These are phyloP conservation scores for Leptobrachium ailaonicum DNA, from an alignment of 2,113 vertebrate species.

Conservation along the genomic window DNA sequence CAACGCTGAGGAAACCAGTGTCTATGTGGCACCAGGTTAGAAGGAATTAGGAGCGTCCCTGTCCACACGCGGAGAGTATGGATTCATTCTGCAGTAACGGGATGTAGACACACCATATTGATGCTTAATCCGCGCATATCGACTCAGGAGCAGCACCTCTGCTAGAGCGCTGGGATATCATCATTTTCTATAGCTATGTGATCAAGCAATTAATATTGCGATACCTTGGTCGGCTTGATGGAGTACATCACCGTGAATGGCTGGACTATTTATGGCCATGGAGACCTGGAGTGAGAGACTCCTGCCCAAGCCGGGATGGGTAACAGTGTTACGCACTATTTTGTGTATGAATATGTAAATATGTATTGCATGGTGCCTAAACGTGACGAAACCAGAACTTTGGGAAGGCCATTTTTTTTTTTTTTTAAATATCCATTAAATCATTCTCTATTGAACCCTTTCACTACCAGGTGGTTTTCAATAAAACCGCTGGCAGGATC, in stretches of 20 bases:
- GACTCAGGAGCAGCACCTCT: not conserved
- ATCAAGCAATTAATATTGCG: not conserved
- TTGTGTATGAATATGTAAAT: conserved; percentile 18
- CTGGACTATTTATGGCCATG: no score
- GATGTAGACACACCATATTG: not conserved
- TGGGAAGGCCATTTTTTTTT: not conserved
- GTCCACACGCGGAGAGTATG: not conserved
- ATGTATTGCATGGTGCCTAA: conserved; percentile 66
- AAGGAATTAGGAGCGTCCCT: conserved; percentile 69
- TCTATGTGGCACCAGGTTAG: conserved; percentile 96
- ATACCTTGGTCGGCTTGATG: no score
- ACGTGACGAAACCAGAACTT: not conserved
- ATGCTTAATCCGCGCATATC: not conserved
- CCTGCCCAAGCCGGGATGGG: not conserved
- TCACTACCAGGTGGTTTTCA: no score
- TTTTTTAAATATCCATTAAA: no score
- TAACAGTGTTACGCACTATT: not conserved
- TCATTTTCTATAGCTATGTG: not conserved
- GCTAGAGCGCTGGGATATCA: not conserved
- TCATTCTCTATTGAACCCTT: no score
- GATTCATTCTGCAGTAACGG: no score
- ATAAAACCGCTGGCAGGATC: no score
- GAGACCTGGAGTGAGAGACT: not conserved
- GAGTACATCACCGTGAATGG: no score
- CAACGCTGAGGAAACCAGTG: conserved; percentile 89